phyloP scores from a whole-genome alignment of 1,140 invertebrate species.

The Ooceraea biroi region DNA sequence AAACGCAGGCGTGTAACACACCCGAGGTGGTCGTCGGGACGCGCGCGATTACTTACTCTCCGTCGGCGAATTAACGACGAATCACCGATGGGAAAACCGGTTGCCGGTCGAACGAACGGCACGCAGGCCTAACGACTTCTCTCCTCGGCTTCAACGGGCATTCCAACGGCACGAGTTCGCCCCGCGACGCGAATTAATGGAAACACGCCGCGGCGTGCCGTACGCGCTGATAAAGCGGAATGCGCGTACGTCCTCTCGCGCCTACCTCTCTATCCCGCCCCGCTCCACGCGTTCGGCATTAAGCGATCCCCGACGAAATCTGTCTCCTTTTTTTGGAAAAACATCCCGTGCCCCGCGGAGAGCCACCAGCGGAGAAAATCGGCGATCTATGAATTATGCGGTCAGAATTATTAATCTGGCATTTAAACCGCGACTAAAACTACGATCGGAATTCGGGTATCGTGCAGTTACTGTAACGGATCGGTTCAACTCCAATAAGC shows the following conservation, averaged over 20 bases:
- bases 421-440: neutral
- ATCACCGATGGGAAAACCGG: slow-evolving; percentile 83
- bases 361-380: neutral
- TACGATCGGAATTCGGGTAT: neutral
- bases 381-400: slow-evolving; percentile 5
- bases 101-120: slow-evolving; percentile 78
- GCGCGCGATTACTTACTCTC: slow-evolving; percentile 81
- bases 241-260: slow-evolving; percentile 67
- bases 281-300: slow-evolving; percentile 41
- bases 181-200: slow-evolving; percentile 85
- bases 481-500: neutral
- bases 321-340: neutral
- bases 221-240: slow-evolving; percentile 82
- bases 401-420: neutral
- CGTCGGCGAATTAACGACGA: slow-evolving; percentile 83
- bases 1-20: slow-evolving; percentile 72
- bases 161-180: slow-evolving; percentile 82
- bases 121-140: slow-evolving; percentile 82
- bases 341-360: no score
- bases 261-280: slow-evolving; percentile 75
- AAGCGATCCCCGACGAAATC: slow-evolving; percentile 13
- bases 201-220: slow-evolving; percentile 81
- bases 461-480: neutral
- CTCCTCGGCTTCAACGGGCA: slow-evolving; percentile 79
- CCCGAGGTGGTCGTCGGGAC: slow-evolving; percentile 79